Base-by-base conservation (phyloP, 2,113 vertebrate species). In the Xenopus laevis region DNA sequence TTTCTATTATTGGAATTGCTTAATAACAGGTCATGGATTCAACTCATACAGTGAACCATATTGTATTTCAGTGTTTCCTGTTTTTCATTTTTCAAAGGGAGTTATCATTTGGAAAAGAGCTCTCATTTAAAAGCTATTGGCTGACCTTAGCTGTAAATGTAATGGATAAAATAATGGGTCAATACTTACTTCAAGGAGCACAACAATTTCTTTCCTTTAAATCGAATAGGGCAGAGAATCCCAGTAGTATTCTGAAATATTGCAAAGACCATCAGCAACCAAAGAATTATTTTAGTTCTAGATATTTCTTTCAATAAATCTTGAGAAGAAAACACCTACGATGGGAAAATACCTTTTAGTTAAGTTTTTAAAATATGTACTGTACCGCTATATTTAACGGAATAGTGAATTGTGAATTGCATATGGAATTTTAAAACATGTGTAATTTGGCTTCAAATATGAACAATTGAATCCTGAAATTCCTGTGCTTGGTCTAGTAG, bases 121-220 rank as follows among this genome's bases (percentile, higher is more conserved):
- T 50, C 11, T 50, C 8, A 50, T 50, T 50, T 15, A 65, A 65
- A 57, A 40, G 50, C 64, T 40, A 18, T 45, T 8, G 33, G 30
- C 27, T 73, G 71, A 73, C 62, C 63, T 23, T 40, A 73, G 30
- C 10, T 44, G 20, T 65, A 47, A 17, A 73, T 21, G 44, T 55
- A 73, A 57, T 57, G 50, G 47, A 73, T n/a, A 27, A 73, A 65
- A 65, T 73, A 73, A 65, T 46, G 33, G 33, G 3, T 30, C 55
- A 50, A 20, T 57, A 52, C 65, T 73, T 73, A 46, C 61, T 73
- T 65, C 65, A 65, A 52, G 64, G 10, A 65, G 55, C 21, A n/a
- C 55, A 61, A 45, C 63, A 44, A 20, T 33, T 44, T 65, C 52
- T 65, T 58, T n/a, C n/a, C 23, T 61, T 50, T 58, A 57, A 16